Base-by-base conservation (phyloP, 1,140 invertebrate genomes). In the Himalopsyche phryganea region DNA sequence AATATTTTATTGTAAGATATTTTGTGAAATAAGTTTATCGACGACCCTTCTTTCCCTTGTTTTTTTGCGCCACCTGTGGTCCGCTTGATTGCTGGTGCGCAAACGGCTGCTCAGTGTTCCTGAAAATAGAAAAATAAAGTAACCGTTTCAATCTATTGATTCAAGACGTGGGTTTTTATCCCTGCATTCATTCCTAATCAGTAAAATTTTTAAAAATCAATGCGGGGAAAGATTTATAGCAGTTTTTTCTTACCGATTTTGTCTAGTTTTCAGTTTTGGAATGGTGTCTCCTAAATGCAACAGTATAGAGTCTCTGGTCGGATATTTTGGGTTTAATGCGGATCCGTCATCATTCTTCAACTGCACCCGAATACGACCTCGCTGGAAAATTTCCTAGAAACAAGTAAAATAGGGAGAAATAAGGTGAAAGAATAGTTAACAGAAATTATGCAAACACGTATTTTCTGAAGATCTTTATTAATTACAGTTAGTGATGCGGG, bases 311-410 rank as follows among this genome's bases (percentile, higher is more conserved):
- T 92, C 85, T 62, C 92, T 85, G 2, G 83, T 85, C 1, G 86
- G 79, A 72, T 91, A 95, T 47, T 90, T 81, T 1, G 82, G 69
- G 69, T 89, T 88, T 2, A 86, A 69, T 6, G 87, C 83, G 18
- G 84, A 81, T 0, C 94, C 94, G 80, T 97, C 91, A 68, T 96
- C 92, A 71, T 96, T 91, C 73, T 88, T 94, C 15, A 98, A 74
- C 69, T 98, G 94, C 0, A 98, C 87, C 53, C 94, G 79, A 53
- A 99, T 88, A 44, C 96, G 80, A 1, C 96, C 96, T 63, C 91
- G 81, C 63, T 84, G 86, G 11, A 87, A 71, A 6, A 87, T 72
- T 77, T 98, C 93, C 74, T 89, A 47, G 14, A 64, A 62, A 13
- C 19, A 20, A 17, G 42, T 13, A 45, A 38, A 40, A 14, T n/a